Base-by-base conservation (phyloP, 2,797 vertebrate genomes). In the Neopelma chrysocephalum region DNA sequence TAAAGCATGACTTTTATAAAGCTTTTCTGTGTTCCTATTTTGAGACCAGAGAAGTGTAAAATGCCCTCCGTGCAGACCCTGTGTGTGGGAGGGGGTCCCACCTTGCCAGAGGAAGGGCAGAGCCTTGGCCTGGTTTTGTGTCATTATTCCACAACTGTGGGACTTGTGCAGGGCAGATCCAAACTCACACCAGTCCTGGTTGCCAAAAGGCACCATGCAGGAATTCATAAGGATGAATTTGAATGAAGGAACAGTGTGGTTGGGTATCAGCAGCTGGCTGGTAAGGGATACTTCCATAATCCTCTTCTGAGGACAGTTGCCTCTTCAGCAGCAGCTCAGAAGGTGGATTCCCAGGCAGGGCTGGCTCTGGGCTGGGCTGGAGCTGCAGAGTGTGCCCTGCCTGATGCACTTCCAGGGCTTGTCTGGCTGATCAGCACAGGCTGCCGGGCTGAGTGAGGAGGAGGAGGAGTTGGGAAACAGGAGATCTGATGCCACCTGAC, bases 131-230 rank as follows among this genome's bases (percentile, higher is more conserved):
- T 7, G 4, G 5, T 1, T 36, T 14, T 10, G 47, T 45, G 60
- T 7, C 16, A 0, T 4, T 42, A 3, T 58, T 65, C 3, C 1
- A 17, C 8, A 8, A 6, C 7, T 3, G 1, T 3, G 9, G 57
- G 32, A 11, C 18, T 15, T 1, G 27, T 11, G 12, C 66, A 47
- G 89, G 34, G 62, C 75, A 48, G 48, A 43, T 68, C 87, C 48
- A 34, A 89, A 36, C 60, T 32, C 12, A 57, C 60, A 45, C 25
- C 32, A 1, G 42, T 91, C 47, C 38, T 29, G 32, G 4, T 11
- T 65, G 62, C 84, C 87, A 51, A n/a, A 25, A 57, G 40, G 62
- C 3, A 4, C 22, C 6, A 8, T 22, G 70, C 15, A 76, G 66
- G 27, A n/a, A 20, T 4, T 7, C 10, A 0, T 5, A 3, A 19